phyloP scores from a whole-genome alignment of 2,797 vertebrate species.

The Sebastes oblongus region DNA sequence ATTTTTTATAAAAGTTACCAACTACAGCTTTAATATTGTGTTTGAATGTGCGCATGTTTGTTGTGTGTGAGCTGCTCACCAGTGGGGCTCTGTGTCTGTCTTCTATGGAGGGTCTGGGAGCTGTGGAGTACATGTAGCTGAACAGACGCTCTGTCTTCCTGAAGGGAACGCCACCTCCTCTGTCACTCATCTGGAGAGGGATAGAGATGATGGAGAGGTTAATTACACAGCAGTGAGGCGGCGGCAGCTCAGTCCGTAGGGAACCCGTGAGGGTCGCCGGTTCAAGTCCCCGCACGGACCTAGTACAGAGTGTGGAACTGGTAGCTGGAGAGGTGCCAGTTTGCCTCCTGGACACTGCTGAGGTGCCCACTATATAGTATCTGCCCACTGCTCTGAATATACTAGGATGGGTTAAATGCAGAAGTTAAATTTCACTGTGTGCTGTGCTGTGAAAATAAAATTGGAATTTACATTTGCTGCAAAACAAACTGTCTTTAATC shows the following conservation, averaged over 20 bases:
- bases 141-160: slow-evolving; percentile 89
- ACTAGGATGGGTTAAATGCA: too few species aligned
- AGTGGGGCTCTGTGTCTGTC: slow-evolving; percentile 82
- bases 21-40: not conserved
- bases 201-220: not conserved
- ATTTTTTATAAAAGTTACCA: too few species aligned
- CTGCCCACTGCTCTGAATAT: too few species aligned
- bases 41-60: not conserved
- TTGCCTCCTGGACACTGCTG: too few species aligned
- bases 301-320: too few species aligned
- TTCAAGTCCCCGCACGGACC: too few species aligned
- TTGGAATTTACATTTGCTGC: too few species aligned
- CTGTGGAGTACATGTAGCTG: slow-evolving; percentile 92
- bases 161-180: slow-evolving; percentile 87
- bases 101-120: slow-evolving; percentile 82
- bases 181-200: slow-evolving; percentile 86
- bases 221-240: not conserved
- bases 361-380: too few species aligned
- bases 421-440: too few species aligned
- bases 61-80: slow-evolving; percentile 65
- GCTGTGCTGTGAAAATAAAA: too few species aligned
- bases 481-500: not conserved
- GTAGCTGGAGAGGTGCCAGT: too few species aligned
- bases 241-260: not conserved
- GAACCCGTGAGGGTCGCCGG: too few species aligned